Evolutionary conservation across 1,140 invertebrate species (phyloP).

Genomic region (Oscheius sp.): DNA sequence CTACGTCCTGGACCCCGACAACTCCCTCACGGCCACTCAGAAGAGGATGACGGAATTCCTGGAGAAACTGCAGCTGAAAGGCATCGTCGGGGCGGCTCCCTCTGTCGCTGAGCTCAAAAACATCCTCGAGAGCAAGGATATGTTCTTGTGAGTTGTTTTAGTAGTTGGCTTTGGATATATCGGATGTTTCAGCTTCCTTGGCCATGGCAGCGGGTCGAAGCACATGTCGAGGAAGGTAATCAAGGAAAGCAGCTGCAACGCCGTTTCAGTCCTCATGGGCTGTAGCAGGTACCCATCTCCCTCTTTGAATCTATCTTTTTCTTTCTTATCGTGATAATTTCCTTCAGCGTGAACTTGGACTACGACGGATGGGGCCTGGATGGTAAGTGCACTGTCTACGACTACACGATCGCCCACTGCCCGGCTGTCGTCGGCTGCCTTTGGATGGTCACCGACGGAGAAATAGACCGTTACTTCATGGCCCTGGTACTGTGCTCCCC

Average conservation of each 20-base stretch:
- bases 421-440: slow-evolving; percentile 54
- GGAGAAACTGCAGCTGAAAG: slow-evolving; percentile 38
- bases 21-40: slow-evolving; percentile 50
- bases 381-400: slow-evolving; percentile 46
- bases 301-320: not conserved
- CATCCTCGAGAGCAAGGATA: slow-evolving; percentile 41
- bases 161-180: slow-evolving; percentile 16
- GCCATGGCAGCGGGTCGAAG: slow-evolving; percentile 50
- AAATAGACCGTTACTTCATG: slow-evolving; percentile 49
- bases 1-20: slow-evolving; percentile 54
- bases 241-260: slow-evolving; percentile 44
- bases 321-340: slow-evolving; percentile 17
- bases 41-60: slow-evolving; percentile 41
- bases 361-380: slow-evolving; percentile 48
- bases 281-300: slow-evolving; percentile 54
- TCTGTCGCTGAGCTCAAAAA: slow-evolving; percentile 26
- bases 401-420: slow-evolving; percentile 49
- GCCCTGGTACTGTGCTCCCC: slow-evolving; percentile 24
- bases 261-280: slow-evolving; percentile 53
- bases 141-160: slow-evolving; percentile 51
- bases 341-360: slow-evolving; percentile 18
- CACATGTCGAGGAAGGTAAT: slow-evolving; percentile 40
- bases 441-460: slow-evolving; percentile 57
- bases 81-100: slow-evolving; percentile 45
- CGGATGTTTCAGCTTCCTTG: slow-evolving; percentile 47